These are phyloP conservation scores for Pterostichus niger DNA, from an alignment of 2,888 invertebrate genomes.

Conservation along the genomic window DNA sequence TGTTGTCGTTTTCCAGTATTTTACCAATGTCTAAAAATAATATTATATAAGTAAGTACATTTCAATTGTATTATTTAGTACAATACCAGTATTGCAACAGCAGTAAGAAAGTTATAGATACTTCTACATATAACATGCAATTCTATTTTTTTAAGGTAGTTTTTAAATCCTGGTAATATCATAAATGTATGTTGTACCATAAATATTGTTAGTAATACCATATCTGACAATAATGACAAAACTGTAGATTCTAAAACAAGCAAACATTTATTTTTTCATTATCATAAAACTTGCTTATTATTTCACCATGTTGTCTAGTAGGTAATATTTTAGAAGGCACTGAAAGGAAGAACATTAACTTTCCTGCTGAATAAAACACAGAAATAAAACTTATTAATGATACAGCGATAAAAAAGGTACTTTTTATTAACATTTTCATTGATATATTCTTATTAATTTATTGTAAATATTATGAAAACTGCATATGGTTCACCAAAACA, in stretches of 20 bases:
- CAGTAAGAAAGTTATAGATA: constrained; percentile 78
- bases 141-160: constrained; percentile 75
- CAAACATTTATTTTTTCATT: constrained; percentile 69
- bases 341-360: constrained; percentile 80
- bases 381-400: constrained; percentile 75
- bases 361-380: constrained; percentile 79
- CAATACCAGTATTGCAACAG: constrained; percentile 76
- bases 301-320: constrained; percentile 33
- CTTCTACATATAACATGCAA: constrained; percentile 77
- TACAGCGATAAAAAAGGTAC: constrained; percentile 72
- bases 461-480: constrained; percentile 23
- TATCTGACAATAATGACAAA: constrained; percentile 76
- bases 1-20: constrained; percentile 78
- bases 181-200: constrained; percentile 81
- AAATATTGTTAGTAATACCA: constrained; percentile 78
- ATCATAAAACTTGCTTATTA: background rate
- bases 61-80: background rate
- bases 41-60: constrained; percentile 71
- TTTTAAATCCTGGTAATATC: constrained; percentile 78
- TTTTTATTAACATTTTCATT: constrained; percentile 66
- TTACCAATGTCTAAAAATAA: constrained; percentile 77
- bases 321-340: constrained; percentile 71
- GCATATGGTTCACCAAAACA: constrained; percentile 9
- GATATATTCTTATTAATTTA: background rate
- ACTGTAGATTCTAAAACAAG: constrained; percentile 76